Percentiles rank a stretch among this genome's conserved stretches.
phyloP scores from a whole-genome alignment of 2,888 invertebrate genomes.

The Cantharis rufa region DNA sequence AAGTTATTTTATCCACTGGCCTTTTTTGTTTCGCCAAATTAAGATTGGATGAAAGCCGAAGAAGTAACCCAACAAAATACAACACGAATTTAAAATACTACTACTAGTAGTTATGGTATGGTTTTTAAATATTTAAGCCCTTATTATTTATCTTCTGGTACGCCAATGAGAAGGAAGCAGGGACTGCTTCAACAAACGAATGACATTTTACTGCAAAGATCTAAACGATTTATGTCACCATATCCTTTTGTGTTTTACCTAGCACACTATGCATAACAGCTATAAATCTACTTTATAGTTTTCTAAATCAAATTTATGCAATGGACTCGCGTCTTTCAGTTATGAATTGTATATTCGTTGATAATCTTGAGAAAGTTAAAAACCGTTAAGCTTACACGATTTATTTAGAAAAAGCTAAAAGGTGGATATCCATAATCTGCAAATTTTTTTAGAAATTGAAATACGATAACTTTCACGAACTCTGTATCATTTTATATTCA shows the following conservation, averaged over 20 bases:
- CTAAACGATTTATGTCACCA: constrained; percentile 56
- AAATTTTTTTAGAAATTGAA: background rate
- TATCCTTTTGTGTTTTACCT: constrained; percentile 56
- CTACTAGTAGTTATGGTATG: background rate
- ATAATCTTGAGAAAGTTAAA: constrained; percentile 7
- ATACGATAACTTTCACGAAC: background rate
- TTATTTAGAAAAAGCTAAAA: background rate
- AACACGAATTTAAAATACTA: background rate
- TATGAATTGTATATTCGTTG: constrained; percentile 11
- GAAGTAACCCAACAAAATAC: background rate
- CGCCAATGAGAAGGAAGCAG: constrained; percentile 33
- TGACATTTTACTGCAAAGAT: constrained; percentile 55
- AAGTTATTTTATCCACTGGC: background rate
- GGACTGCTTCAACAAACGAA: constrained; percentile 36
- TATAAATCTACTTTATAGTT: constrained; percentile 59
- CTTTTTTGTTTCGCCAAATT: background rate
- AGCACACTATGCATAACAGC: constrained; percentile 56
- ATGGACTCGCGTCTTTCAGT: constrained; percentile 46
- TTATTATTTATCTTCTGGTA: constrained; percentile 7
- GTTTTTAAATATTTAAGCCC: background rate
- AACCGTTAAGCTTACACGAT: background rate
- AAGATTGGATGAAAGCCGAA: background rate
- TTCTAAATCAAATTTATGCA: constrained; percentile 57
- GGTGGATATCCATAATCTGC: background rate
- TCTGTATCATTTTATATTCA: background rate